Conservation (phyloP, 2,888 invertebrate genomes). For the Hydropsyche betteni region DNA sequence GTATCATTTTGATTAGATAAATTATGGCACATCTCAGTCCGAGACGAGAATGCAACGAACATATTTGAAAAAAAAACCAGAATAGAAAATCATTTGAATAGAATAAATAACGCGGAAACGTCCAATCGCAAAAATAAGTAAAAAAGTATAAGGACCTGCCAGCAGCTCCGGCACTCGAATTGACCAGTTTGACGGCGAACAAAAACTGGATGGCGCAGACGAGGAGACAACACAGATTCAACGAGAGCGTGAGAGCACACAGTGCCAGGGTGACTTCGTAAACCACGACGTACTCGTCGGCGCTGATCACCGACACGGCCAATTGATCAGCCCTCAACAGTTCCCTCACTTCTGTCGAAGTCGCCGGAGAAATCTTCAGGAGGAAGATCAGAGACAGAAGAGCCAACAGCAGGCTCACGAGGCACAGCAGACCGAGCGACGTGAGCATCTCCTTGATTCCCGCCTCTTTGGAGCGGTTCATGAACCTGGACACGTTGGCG, state of each 20-base stretch:
- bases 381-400: conserved; percentile 85
- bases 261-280: conserved; percentile 92
- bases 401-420: conserved; percentile 85
- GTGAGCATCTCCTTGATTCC: conserved; percentile 77
- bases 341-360: conserved; percentile 66
- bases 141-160: conserved; percentile 64
- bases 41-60: too few species aligned
- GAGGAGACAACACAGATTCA: conserved; percentile 90
- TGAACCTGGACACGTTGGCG: conserved; percentile 54
- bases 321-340: conserved; percentile 65
- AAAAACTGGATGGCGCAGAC: conserved; percentile 95
- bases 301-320: conserved; percentile 55
- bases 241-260: conserved; percentile 85
- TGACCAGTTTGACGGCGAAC: conserved; percentile 90
- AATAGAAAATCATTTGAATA: background rate
- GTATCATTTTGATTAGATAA: too few species aligned
- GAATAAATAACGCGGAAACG: background rate
- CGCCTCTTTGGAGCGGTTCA: conserved; percentile 49
- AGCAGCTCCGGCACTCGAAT: conserved; percentile 83
- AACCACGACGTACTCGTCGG: conserved; percentile 87
- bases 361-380: conserved; percentile 81
- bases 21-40: too few species aligned
- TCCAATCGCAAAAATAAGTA: background rate
- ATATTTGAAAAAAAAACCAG: too few species aligned
- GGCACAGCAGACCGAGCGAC: conserved; percentile 83